Evolutionary conservation across 2,113 vertebrate genomes (phyloP).

Genomic region (Deroptyus accipitrinus): DNA sequence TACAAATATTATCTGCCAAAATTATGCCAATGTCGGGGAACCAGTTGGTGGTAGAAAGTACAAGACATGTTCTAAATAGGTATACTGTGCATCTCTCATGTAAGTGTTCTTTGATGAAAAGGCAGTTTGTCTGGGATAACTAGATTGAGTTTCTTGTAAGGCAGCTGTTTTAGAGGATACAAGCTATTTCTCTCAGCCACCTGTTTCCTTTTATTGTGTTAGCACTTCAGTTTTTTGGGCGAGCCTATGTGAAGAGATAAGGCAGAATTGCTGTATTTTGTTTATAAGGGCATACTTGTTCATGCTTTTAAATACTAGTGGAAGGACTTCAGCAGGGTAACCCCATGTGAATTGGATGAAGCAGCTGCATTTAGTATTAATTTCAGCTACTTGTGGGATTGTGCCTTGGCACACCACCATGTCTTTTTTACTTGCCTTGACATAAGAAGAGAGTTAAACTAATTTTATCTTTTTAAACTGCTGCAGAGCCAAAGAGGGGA

Average conservation of each 20-base stretch:
- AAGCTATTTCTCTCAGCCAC: constrained; percentile 79
- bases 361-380: constrained; percentile 68
- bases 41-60: constrained; percentile 69
- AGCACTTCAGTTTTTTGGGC: constrained; percentile 47
- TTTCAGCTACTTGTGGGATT: constrained; percentile 65
- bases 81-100: constrained; percentile 62
- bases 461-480: constrained; percentile 77
- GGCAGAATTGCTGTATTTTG: constrained; percentile 51
- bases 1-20: constrained; percentile 75
- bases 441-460: constrained; percentile 74
- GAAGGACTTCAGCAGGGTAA: constrained; percentile 66
- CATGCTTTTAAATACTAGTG: constrained; percentile 64
- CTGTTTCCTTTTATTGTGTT: constrained; percentile 81
- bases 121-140: constrained; percentile 76
- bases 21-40: constrained; percentile 69
- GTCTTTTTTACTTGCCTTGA: constrained; percentile 69
- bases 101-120: constrained; percentile 73
- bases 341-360: constrained; percentile 40
- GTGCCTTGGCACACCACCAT: constrained; percentile 70
- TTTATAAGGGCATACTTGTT: constrained; percentile 64
- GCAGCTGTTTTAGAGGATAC: constrained; percentile 79
- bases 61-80: constrained; percentile 66
- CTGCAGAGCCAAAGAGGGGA: constrained; percentile 64
- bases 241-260: constrained; percentile 59
- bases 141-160: constrained; percentile 83